phyloP scores from a whole-genome alignment of 2,888 invertebrate genomes.

The Baccha elongata region DNA sequence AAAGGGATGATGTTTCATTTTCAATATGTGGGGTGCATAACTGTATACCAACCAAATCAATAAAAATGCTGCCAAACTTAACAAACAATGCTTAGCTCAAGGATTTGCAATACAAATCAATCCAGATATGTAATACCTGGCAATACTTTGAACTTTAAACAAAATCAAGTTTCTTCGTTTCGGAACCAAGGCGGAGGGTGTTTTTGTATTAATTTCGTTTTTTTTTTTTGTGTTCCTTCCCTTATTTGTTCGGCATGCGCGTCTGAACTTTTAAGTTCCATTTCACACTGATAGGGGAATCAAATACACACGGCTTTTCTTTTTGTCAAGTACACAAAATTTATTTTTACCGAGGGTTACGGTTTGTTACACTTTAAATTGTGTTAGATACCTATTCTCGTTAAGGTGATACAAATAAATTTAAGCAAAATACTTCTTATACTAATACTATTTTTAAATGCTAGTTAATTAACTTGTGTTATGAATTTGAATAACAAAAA shows the following conservation, averaged over 20 bases:
- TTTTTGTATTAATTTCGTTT: constrained; percentile 10
- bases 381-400: constrained; percentile 28
- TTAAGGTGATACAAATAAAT: constrained; percentile 28
- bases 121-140: constrained; percentile 23
- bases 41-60: constrained; percentile 45
- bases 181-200: constrained; percentile 40
- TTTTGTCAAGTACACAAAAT: constrained; percentile 55
- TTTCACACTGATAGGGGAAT: constrained; percentile 5
- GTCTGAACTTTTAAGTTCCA: constrained; percentile 29
- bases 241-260: constrained; percentile 30
- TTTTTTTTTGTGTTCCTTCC: no score
- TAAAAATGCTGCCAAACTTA: constrained; percentile 51
- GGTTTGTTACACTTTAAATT: constrained; percentile 17
- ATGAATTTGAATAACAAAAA: no score
- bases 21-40: constrained; percentile 37
- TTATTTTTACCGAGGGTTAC: constrained; percentile 39
- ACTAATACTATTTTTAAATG: no score
- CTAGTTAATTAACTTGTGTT: no score
- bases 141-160: constrained; percentile 46
- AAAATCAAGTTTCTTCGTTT: constrained; percentile 39
- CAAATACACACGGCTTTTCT: constrained; percentile 52
- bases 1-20: constrained; percentile 40
- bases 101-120: not conserved
- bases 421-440: no score
- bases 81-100: not conserved